These are phyloP conservation scores for Tyrophagus putrescentiae DNA, from an alignment of 1,140 invertebrate species.

Conservation along the genomic window DNA sequence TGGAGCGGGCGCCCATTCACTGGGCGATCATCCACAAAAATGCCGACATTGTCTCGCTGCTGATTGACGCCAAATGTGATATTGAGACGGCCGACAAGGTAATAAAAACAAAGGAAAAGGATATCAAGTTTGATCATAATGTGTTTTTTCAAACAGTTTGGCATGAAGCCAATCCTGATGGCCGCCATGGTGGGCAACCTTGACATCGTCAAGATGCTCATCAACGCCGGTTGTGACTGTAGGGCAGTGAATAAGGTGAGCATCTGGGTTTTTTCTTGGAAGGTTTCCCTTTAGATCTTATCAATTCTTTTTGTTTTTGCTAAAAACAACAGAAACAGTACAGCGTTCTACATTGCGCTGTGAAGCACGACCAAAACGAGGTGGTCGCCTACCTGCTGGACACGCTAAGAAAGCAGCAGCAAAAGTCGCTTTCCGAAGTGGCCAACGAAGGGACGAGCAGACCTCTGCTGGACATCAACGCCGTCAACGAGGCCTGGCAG, in stretches of 20 bases:
- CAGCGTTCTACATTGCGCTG: constrained; percentile 50
- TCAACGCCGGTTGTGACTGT: constrained; percentile 54
- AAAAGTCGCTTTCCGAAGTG: too few relatives aligned
- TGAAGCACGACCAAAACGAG: constrained; percentile 45
- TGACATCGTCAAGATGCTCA: constrained; percentile 52
- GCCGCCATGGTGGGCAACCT: constrained; percentile 63
- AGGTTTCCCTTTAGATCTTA: constrained; percentile 7
- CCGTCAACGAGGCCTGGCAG: constrained; percentile 36
- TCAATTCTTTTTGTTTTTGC: constrained; percentile 24
- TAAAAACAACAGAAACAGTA: constrained; percentile 45
- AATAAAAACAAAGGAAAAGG: too few relatives aligned
- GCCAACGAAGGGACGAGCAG: too few relatives aligned
- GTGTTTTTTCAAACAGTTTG: constrained; percentile 54
- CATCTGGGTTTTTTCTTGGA: constrained; percentile 33
- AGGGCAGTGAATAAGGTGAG: constrained; percentile 58
- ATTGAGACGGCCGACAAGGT: constrained; percentile 57
- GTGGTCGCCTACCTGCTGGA: constrained; percentile 45
- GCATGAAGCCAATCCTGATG: constrained; percentile 63
- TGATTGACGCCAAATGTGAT: constrained; percentile 54
- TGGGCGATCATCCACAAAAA: constrained; percentile 57
- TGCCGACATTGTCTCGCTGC: constrained; percentile 52
- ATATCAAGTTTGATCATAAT: too few relatives aligned
- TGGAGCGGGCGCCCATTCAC: constrained; percentile 55
- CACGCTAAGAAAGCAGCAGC: too few relatives aligned
- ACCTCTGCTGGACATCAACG: constrained; percentile 46